Percentiles rank a stretch among this genome's conserved stretches.
Conservation (phyloP, 2,888 invertebrate species). For the Cantharis rufa region DNA sequence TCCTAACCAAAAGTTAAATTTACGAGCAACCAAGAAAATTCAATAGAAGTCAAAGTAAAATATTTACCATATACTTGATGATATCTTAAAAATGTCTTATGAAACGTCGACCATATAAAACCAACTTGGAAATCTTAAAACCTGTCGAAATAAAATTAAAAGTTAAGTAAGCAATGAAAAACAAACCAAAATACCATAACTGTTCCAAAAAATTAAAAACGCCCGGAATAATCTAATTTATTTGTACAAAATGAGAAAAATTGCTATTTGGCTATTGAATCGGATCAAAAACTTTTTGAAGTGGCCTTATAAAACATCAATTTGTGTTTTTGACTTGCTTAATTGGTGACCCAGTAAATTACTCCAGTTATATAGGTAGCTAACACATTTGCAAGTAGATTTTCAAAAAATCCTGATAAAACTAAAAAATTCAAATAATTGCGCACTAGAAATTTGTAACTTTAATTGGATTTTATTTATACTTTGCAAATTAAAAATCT, state of each 20-base stretch:
- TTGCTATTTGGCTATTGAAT: neutral
- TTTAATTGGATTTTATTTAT: neutral
- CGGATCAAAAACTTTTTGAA: neutral
- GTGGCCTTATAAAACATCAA: neutral
- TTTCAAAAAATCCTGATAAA: neutral
- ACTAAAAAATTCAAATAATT: neutral
- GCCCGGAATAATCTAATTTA: too few relatives aligned
- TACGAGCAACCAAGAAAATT: too few relatives aligned
- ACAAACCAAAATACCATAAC: too few relatives aligned
- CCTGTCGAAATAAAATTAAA: too few relatives aligned
- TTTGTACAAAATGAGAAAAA: neutral
- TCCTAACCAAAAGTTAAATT: too few relatives aligned
- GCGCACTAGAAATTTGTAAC: neutral
- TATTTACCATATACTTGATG: too few relatives aligned
- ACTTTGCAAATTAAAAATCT: neutral
- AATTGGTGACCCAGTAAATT: neutral
- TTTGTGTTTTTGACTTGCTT: neutral
- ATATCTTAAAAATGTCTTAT: too few relatives aligned
- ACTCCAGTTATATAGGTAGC: neutral
- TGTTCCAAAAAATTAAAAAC: too few relatives aligned
- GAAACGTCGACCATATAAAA: too few relatives aligned
- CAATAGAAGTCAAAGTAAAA: too few relatives aligned
- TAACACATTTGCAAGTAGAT: neutral
- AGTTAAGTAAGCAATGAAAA: too few relatives aligned
- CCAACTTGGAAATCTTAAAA: too few relatives aligned